These are phyloP conservation scores for Apantesis nais DNA, from an alignment of 2,888 invertebrate species.

Conservation along the genomic window DNA sequence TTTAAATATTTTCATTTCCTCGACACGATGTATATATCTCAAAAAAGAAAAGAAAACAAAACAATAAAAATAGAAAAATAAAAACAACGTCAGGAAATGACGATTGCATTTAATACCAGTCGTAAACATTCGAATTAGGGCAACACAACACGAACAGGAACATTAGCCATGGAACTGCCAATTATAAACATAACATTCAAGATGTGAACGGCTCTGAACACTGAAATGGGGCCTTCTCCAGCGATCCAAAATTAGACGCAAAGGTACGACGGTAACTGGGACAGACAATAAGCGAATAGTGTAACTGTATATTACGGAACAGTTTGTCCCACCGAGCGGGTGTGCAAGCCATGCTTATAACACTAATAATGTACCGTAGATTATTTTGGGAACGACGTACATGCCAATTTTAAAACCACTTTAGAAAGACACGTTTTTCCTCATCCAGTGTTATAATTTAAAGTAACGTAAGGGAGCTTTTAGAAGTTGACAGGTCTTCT, in stretches of 20 bases:
- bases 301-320: slow-evolving; percentile 55
- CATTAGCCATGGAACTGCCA: slow-evolving; percentile 39
- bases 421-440: slow-evolving; percentile 39
- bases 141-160: slow-evolving; percentile 32
- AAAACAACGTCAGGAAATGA: slow-evolving; percentile 31
- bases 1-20: neutral
- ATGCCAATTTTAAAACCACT: slow-evolving; percentile 56
- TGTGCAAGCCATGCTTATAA: slow-evolving; percentile 58
- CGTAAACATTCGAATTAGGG: slow-evolving; percentile 48
- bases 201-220: slow-evolving; percentile 47
- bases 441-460: slow-evolving; percentile 29
- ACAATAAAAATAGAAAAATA: slow-evolving; percentile 21
- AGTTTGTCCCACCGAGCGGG: slow-evolving; percentile 51
- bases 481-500: slow-evolving; percentile 40
- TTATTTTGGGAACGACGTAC: slow-evolving; percentile 58
- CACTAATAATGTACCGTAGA: slow-evolving; percentile 57
- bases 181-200: slow-evolving; percentile 54
- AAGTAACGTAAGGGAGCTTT: slow-evolving; percentile 23
- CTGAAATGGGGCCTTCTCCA: slow-evolving; percentile 50
- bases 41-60: slow-evolving; percentile 23
- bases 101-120: slow-evolving; percentile 30
- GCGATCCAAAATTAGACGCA: slow-evolving; percentile 53
- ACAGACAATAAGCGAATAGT: slow-evolving; percentile 50
- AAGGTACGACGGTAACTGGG: slow-evolving; percentile 53
- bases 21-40: slow-evolving; percentile 19